A percentile compares a stretch with the other conserved stretches of the same genome.
These are phyloP conservation scores for Drosophila bifasciata DNA, from an alignment of 1,140 invertebrate genomes.

Conservation along the genomic window DNA sequence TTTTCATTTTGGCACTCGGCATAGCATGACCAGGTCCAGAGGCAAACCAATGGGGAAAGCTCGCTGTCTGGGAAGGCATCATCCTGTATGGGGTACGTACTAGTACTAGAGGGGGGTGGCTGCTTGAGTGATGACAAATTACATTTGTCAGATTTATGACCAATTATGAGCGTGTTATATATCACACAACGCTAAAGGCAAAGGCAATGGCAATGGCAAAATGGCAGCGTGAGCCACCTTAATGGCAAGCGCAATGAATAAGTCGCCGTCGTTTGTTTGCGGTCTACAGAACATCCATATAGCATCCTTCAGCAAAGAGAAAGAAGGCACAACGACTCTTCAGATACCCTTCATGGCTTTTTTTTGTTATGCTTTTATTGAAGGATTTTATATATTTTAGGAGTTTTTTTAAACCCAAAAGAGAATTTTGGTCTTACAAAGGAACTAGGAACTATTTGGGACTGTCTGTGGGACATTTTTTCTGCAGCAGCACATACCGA, in stretches of 20 bases:
- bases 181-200: constrained; percentile 62
- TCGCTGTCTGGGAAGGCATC: too few relatives aligned
- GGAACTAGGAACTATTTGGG: too few relatives aligned
- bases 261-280: constrained; percentile 80
- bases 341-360: too few relatives aligned
- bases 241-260: constrained; percentile 81
- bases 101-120: constrained; percentile 35
- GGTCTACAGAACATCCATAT: constrained; percentile 36
- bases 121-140: constrained; percentile 84
- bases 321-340: neutral
- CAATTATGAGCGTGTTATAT: constrained; percentile 84
- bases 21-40: constrained; percentile 60
- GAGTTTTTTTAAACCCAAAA: too few relatives aligned
- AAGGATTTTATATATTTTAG: too few relatives aligned
- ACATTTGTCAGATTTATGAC: constrained; percentile 84
- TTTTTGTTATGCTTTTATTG: too few relatives aligned
- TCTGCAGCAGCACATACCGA: too few relatives aligned
- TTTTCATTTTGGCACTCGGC: constrained; percentile 79
- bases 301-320: constrained; percentile 5
- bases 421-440: too few relatives aligned
- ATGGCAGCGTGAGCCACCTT: constrained; percentile 66
- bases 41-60: neutral
- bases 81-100: neutral
- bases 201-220: constrained; percentile 23
- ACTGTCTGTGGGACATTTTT: too few relatives aligned